Percentiles rank a stretch among this genome's conserved stretches.
phyloP scores from a whole-genome alignment of 1,140 invertebrate species.

The Cheumatopsyche charites region DNA sequence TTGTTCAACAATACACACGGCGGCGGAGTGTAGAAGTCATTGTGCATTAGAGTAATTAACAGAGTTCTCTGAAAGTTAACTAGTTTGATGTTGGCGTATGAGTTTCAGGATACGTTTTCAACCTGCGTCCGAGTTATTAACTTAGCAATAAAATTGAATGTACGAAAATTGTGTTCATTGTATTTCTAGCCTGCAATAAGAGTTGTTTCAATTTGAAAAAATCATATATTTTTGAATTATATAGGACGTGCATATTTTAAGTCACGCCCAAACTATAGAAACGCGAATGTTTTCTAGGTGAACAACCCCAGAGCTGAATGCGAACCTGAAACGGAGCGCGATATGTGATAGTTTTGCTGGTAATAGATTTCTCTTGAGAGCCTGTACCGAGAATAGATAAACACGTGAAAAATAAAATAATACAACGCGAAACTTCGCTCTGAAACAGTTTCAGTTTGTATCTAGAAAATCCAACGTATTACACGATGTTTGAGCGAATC shows the following conservation, averaged over 20 bases:
- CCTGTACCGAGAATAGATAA: background rate
- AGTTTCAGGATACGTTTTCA: background rate
- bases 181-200: too few relatives aligned
- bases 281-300: too few relatives aligned
- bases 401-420: background rate
- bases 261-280: too few relatives aligned
- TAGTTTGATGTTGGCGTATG: slow-evolving; percentile 10
- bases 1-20: slow-evolving; percentile 2
- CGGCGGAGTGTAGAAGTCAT: background rate
- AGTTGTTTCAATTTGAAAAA: too few relatives aligned
- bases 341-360: slow-evolving; percentile 22
- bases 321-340: background rate
- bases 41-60: slow-evolving; percentile 25
- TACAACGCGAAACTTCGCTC: background rate
- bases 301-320: background rate
- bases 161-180: too few relatives aligned
- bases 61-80: slow-evolving; percentile 15
- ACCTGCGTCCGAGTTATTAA: slow-evolving; percentile 4
- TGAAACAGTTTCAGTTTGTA: background rate
- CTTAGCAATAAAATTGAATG: background rate
- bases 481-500: background rate
- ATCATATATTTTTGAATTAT: too few relatives aligned
- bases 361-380: slow-evolving; percentile 36
- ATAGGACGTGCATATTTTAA: too few relatives aligned
- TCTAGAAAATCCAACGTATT: background rate